A percentile compares a stretch with the other conserved stretches of the same genome.
These are phyloP conservation scores for Amphiprion ocellaris DNA, from an alignment of 2,113 vertebrate species.

Conservation along the genomic window DNA sequence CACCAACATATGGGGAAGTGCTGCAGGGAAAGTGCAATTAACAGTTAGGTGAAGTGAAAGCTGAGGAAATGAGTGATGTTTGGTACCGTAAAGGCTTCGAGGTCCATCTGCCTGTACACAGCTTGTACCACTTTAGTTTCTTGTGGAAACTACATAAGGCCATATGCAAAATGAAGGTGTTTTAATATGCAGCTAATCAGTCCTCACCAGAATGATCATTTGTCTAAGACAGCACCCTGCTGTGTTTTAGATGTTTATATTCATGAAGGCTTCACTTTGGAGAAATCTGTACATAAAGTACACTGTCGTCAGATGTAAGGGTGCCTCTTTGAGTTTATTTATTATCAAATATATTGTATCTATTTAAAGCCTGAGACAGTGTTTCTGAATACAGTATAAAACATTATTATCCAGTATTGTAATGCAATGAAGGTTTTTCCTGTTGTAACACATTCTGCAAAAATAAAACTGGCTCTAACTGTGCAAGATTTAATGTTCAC, in stretches of 20 bases:
- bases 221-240: not conserved
- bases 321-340: too few relatives aligned
- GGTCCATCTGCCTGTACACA: not conserved
- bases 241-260: not conserved
- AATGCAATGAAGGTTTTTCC: too few relatives aligned
- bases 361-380: too few relatives aligned
- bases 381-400: too few relatives aligned
- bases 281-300: not conserved
- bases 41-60: not conserved
- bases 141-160: not conserved
- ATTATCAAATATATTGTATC: too few relatives aligned
- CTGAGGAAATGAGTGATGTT: constrained; percentile 4
- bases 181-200: too few relatives aligned
- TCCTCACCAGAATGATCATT: not conserved
- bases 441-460: too few relatives aligned
- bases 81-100: not conserved
- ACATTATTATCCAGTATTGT: too few relatives aligned
- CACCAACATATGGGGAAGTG: constrained; percentile 31
- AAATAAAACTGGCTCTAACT: too few relatives aligned
- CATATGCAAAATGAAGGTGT: constrained; percentile 1
- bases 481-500: too few relatives aligned
- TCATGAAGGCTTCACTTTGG: not conserved
- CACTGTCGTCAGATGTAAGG: too few relatives aligned
- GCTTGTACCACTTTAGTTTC: not conserved
- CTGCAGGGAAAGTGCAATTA: not conserved